Conservation (phyloP, 2,888 invertebrate species). For the Thereva nobilitata region DNA sequence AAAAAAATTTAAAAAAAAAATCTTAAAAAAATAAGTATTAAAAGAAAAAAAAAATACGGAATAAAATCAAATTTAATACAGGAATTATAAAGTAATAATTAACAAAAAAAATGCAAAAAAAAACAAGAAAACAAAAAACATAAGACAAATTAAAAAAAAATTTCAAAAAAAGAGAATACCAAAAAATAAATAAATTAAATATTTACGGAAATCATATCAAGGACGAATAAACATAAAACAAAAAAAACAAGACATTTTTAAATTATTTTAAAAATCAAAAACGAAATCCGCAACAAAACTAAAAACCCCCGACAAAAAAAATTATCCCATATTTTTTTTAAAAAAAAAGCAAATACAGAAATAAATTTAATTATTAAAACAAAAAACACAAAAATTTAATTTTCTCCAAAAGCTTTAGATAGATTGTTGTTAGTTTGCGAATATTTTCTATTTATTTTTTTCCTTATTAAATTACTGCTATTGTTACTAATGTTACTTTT, state of each 20-base stretch:
- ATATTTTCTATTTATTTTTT: conserved; percentile 3
- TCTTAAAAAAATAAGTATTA: conserved; percentile 13
- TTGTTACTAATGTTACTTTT: not conserved
- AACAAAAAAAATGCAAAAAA: conserved; percentile 23
- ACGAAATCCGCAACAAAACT: no score
- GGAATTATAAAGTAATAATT: conserved; percentile 7
- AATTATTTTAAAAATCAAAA: no score
- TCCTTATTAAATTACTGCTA: not conserved
- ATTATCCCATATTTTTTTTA: no score
- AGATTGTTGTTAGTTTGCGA: conserved; percentile 33
- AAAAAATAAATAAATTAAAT: conserved; percentile 13
- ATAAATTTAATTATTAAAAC: no score
- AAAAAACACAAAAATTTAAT: conserved; percentile 5
- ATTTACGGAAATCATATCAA: conserved; percentile 29
- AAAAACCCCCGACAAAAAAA: no score
- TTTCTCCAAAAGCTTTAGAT: conserved; percentile 24
- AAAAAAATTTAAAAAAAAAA: conserved; percentile 8
- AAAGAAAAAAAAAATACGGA: conserved; percentile 17
- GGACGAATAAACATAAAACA: not conserved
- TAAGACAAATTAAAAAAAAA: conserved; percentile 11
- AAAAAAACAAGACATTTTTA: no score
- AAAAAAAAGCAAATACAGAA: no score
- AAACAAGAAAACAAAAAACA: conserved; percentile 15
- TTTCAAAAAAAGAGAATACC: conserved; percentile 15
- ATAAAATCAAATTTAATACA: conserved; percentile 33